phyloP scores from a whole-genome alignment of 2,797 vertebrate species.

The Phalloptychus januarius region DNA sequence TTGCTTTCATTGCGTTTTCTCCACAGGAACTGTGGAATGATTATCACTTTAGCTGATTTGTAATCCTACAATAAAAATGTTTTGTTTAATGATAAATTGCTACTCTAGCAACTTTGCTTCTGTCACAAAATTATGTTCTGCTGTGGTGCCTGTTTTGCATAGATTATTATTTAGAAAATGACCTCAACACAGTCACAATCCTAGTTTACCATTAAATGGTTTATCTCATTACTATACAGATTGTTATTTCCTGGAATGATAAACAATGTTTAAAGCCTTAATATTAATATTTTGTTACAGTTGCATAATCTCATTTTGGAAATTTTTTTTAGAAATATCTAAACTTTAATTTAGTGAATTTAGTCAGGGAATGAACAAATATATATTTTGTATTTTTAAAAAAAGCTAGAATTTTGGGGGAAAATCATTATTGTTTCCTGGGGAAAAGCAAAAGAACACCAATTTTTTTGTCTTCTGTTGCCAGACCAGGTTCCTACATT shows the following conservation, averaged over 20 bases:
- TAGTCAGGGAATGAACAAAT: background rate
- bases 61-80: background rate
- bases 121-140: background rate
- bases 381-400: too few species aligned
- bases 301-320: background rate
- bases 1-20: slow-evolving; percentile 4
- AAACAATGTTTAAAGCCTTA: background rate
- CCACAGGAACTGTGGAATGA: background rate
- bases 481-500: background rate
- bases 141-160: background rate
- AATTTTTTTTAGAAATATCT: background rate
- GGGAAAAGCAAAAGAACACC: background rate
- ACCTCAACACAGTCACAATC: background rate
- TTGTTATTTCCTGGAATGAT: background rate
- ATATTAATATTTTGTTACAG: background rate
- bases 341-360: background rate
- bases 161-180: background rate
- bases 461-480: background rate
- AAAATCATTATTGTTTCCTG: background rate
- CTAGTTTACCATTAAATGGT: background rate
- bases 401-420: too few species aligned
- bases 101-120: background rate
- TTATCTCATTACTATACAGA: background rate
- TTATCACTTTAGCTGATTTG: background rate
- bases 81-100: background rate